A percentile compares a stretch with the other conserved stretches of the same genome.
These are phyloP conservation scores for Eucera pruinosa DNA, from an alignment of 2,888 invertebrate genomes.

Conservation along the genomic window DNA sequence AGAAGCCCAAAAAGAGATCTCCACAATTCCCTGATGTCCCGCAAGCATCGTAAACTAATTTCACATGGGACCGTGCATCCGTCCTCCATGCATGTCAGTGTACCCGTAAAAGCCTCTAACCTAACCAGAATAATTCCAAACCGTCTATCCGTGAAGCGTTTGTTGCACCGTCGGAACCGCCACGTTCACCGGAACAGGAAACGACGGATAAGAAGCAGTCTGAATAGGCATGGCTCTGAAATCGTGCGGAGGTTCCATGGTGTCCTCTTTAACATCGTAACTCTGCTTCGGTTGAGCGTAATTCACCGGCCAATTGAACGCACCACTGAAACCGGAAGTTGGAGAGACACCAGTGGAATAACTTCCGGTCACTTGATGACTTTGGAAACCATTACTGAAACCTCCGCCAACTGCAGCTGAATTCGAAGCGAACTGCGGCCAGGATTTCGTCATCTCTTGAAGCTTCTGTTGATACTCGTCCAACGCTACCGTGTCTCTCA, in stretches of 20 bases:
- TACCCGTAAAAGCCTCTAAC: neutral
- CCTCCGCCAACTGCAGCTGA: neutral
- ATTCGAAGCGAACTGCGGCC: constrained; percentile 76
- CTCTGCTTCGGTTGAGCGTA: constrained; percentile 69
- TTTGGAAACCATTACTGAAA: neutral
- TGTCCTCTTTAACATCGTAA: constrained; percentile 77
- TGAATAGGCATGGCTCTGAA: constrained; percentile 70
- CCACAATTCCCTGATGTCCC: neutral
- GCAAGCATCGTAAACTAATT: constrained; percentile 21
- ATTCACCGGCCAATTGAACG: constrained; percentile 37
- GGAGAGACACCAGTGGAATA: constrained; percentile 10
- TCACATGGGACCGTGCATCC: constrained; percentile 32
- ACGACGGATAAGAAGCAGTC: constrained; percentile 37
- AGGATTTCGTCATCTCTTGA: constrained; percentile 77
- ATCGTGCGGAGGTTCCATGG: constrained; percentile 69
- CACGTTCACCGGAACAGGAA: constrained; percentile 9
- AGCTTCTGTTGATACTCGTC: constrained; percentile 78
- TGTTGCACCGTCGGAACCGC: constrained; percentile 5
- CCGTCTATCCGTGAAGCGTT: constrained; percentile 39
- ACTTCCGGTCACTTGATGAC: constrained; percentile 3
- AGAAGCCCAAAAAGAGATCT: neutral
- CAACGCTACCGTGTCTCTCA: constrained; percentile 75
- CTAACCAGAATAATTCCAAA: neutral
- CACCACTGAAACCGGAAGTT: constrained; percentile 5
- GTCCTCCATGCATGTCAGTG: constrained; percentile 45